These are phyloP conservation scores for Hedya salicella DNA, from an alignment of 2,888 invertebrate species.

Conservation along the genomic window DNA sequence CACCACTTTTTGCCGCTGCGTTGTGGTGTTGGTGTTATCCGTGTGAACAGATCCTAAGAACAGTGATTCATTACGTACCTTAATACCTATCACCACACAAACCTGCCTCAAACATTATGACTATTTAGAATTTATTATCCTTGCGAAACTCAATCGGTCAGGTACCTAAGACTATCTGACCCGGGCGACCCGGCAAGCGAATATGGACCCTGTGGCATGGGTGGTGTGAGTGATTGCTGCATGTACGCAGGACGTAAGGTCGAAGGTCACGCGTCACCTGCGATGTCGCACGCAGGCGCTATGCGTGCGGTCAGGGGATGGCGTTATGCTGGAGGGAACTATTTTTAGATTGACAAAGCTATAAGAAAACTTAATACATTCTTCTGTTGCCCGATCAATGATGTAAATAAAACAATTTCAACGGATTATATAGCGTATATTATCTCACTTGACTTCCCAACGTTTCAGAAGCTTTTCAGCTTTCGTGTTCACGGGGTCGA, in stretches of 20 bases:
- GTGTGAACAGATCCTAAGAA: background rate
- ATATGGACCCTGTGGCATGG: constrained; percentile 18
- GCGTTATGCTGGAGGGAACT: constrained; percentile 12
- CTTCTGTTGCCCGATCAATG: no score
- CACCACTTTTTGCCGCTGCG: no score
- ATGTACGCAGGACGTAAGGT: constrained; percentile 22
- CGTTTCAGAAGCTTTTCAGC: no score
- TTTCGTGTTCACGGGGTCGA: no score
- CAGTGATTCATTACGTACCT: constrained; percentile 3
- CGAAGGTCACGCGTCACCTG: constrained; percentile 41
- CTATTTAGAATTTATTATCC: constrained; percentile 29
- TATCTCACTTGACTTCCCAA: no score
- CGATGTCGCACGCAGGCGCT: constrained; percentile 40
- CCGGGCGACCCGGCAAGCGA: constrained; percentile 24
- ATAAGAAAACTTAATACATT: no score
- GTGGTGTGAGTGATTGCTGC: constrained; percentile 27
- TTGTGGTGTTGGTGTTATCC: no score
- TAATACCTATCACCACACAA: background rate
- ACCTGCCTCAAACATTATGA: constrained; percentile 17
- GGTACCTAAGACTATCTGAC: constrained; percentile 31
- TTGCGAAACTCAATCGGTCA: constrained; percentile 34
- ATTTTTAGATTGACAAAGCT: constrained; percentile 17
- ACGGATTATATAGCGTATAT: no score
- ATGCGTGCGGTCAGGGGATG: constrained; percentile 43
- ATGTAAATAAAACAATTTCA: no score